Percentiles rank a stretch among this genome's conserved stretches.
These are phyloP conservation scores for Scopus umbretta DNA, from an alignment of 2,113 vertebrate genomes.

Conservation along the genomic window DNA sequence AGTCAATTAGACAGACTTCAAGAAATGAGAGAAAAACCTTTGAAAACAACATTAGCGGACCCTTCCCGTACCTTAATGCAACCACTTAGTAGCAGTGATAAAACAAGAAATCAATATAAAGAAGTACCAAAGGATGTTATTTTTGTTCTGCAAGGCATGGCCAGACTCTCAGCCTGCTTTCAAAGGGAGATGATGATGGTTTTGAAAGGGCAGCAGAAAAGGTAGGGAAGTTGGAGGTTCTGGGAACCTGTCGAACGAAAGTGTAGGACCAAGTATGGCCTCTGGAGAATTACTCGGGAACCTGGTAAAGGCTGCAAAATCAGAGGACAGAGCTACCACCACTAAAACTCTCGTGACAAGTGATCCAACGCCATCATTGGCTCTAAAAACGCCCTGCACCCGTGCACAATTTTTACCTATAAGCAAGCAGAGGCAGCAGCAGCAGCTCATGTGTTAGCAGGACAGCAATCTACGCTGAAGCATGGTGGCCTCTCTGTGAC, in stretches of 20 bases:
- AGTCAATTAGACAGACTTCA: background rate
- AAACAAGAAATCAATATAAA: slow-evolving; percentile 43
- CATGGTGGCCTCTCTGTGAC: background rate
- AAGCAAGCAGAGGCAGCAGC: background rate
- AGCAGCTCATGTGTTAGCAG: background rate
- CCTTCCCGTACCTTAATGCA: background rate
- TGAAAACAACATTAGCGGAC: background rate
- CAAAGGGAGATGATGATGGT: background rate
- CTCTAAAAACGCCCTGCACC: background rate
- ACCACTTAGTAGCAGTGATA: background rate
- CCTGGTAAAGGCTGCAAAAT: background rate
- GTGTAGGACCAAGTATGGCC: rapidly evolving
- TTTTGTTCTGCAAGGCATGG: background rate
- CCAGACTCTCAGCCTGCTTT: background rate
- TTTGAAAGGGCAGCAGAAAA: background rate
- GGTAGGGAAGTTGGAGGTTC: background rate
- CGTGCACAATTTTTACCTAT: background rate
- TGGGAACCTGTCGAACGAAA: background rate
- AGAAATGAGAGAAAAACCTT: background rate
- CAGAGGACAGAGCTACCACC: background rate
- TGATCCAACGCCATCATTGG: background rate
- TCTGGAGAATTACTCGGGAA: background rate
- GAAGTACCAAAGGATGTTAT: background rate
- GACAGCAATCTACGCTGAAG: background rate
- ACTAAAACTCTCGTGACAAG: background rate